These are phyloP conservation scores for Melanostoma mellinum DNA, from an alignment of 2,888 invertebrate species.

Conservation along the genomic window DNA sequence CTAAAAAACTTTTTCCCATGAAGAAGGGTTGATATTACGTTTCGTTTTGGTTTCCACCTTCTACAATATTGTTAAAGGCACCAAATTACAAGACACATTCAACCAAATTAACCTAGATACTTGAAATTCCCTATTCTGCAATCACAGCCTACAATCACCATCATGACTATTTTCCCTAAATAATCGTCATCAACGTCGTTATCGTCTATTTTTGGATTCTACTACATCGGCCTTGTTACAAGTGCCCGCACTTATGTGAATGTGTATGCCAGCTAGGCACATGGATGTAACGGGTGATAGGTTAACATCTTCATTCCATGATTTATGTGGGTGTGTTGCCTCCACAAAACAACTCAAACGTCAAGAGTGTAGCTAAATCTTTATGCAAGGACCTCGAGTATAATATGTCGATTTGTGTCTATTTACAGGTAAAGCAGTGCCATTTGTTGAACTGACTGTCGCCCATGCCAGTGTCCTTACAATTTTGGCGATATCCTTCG, in stretches of 20 bases:
- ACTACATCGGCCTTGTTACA: slow-evolving; percentile 28
- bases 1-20: background rate
- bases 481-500: slow-evolving; percentile 96
- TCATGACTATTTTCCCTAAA: slow-evolving; percentile 49
- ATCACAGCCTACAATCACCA: slow-evolving; percentile 56
- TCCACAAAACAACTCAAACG: slow-evolving; percentile 7
- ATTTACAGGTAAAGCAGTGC: slow-evolving; percentile 93
- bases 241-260: slow-evolving; percentile 34
- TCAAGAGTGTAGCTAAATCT: slow-evolving; percentile 6
- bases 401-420: slow-evolving; percentile 68
- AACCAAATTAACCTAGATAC: slow-evolving; percentile 63
- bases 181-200: slow-evolving; percentile 52
- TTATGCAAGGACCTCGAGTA: slow-evolving; percentile 10
- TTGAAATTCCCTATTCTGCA: slow-evolving; percentile 38
- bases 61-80: slow-evolving; percentile 38
- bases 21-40: slow-evolving; percentile 20
- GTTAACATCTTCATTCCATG: slow-evolving; percentile 30
- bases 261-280: background rate
- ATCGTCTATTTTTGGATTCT: slow-evolving; percentile 52
- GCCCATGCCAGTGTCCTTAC: slow-evolving; percentile 96
- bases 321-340: slow-evolving; percentile 37
- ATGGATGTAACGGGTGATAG: background rate
- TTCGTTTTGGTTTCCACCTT: slow-evolving; percentile 25
- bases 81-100: slow-evolving; percentile 50
- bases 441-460: slow-evolving; percentile 95